Evolutionary conservation across 2,797 vertebrate genomes (phyloP), one percentile per base, ranked within the genome.

Genomic region (Tarsius wallacei): DNA sequence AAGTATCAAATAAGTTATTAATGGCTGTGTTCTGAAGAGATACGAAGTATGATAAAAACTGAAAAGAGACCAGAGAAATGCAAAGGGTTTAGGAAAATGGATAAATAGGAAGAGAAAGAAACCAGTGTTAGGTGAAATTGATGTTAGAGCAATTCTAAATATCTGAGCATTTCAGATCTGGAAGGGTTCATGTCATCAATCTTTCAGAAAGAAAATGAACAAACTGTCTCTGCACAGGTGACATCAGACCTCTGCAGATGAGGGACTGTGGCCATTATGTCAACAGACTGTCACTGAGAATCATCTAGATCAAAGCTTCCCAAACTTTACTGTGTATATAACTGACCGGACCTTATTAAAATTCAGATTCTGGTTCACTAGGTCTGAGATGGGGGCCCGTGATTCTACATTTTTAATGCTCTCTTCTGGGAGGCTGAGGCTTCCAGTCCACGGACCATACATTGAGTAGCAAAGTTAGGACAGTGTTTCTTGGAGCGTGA

Each of bases 181-280:
- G 33, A 61, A 70, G 16, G 26, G 6, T 24, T 78, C 10, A 33
- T 26, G 11, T n/a, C 59, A 82, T 26, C 51, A 7, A 76, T 49
- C 53, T 84, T 87, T 84, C 61, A n/a, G 22, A 87, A 80, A 9
- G 8, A 42, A 85, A 94, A 71, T 51, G 7, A 76, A 53, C 5
- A 24, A 11, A 21, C 49, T 31, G 8, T 66, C 17, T 11, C 36
- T 33, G n/a, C 19, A 12, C 22, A 0, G 33, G 33, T 70, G 71
- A 24, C 53, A 36, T 42, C 5, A 49, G 42, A 59, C 7, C 47
- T 28, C 31, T 14, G 16, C 16, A n/a, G 3, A 36, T 31, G 1
- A 24, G 31, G 5, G 13, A 68, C 15, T 17, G 0, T 14, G 15
- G 9, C 28, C 49, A 13, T 7, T n/a, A 10, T 0, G 0, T n/a